phyloP scores from a whole-genome alignment of 1,140 invertebrate genomes.

The Cydia strobilella region DNA sequence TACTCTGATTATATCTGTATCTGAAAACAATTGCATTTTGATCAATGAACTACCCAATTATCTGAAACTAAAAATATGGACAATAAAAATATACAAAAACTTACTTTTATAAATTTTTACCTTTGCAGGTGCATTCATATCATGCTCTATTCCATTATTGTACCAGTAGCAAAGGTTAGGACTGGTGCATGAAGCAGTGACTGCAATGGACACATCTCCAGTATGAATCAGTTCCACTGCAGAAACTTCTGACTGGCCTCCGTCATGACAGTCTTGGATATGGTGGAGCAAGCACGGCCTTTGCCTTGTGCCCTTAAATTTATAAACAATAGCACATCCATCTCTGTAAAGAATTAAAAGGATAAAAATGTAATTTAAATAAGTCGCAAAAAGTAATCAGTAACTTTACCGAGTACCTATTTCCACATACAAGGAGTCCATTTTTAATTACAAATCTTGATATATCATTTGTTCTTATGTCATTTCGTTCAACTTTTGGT shows the following conservation, averaged over 20 bases:
- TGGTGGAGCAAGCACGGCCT: constrained; percentile 52
- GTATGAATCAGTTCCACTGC: constrained; percentile 57
- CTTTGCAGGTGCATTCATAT: constrained; percentile 33
- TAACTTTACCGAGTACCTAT: constrained; percentile 53
- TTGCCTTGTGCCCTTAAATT: constrained; percentile 40
- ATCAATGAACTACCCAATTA: not conserved
- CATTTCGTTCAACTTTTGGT: constrained; percentile 57
- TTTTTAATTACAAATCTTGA: constrained; percentile 67
- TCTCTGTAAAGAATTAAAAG: constrained; percentile 53
- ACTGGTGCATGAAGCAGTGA: constrained; percentile 54
- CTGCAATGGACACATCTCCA: constrained; percentile 35
- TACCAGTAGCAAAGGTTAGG: constrained; percentile 51
- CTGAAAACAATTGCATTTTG: not conserved
- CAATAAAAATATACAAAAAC: not conserved
- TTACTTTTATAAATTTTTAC: not conserved
- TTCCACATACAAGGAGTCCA: constrained; percentile 62
- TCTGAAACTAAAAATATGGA: not conserved
- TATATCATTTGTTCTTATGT: constrained; percentile 70
- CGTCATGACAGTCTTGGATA: constrained; percentile 59
- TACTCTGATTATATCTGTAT: constrained; percentile 45
- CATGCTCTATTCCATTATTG: constrained; percentile 37
- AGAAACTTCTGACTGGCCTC: constrained; percentile 61
- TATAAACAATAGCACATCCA: constrained; percentile 56
- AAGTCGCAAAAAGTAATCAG: not conserved
- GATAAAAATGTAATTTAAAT: not conserved